These are phyloP conservation scores for Actinernus sp. DNA, from an alignment of 92 coral and sea anemone species.

Conservation along the genomic window DNA sequence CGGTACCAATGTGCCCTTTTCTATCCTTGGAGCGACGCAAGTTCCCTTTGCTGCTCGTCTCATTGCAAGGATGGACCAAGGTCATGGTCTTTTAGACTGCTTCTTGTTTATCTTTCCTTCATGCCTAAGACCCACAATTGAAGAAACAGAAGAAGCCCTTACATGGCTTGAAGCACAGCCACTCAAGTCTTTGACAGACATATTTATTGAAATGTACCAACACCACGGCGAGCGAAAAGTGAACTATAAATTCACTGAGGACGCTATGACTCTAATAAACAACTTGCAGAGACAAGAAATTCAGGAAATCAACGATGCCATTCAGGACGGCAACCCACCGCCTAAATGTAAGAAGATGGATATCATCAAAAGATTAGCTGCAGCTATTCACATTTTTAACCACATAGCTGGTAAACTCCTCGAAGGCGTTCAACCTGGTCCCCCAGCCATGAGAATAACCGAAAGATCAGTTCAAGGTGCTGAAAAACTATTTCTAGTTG, in stretches of 20 bases:
- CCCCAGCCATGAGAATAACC: conserved; percentile 23
- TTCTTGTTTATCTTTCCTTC: conserved; percentile 49
- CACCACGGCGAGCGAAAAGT: conserved; percentile 11
- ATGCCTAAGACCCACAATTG: conserved; percentile 45
- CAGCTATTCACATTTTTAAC: conserved; percentile 31
- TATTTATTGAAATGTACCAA: conserved; percentile 50
- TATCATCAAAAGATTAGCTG: conserved; percentile 39
- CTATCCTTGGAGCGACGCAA: conserved; percentile 41
- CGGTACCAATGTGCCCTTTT: conserved; percentile 45
- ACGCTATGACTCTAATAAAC: conserved; percentile 22
- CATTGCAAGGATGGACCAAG: conserved; percentile 56
- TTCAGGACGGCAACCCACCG: conserved; percentile 50
- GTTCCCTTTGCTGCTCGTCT: conserved; percentile 57
- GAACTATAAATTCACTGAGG: conserved; percentile 32
- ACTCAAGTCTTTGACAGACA: conserved; percentile 42
- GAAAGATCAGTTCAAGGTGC: conserved; percentile 18
- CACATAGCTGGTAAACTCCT: conserved; percentile 20
- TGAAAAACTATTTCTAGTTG: conserved; percentile 5
- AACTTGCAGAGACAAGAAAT: conserved; percentile 29
- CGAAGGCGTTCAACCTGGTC: conserved; percentile 38
- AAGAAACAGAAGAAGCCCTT: too few relatives aligned
- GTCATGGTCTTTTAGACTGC: conserved; percentile 60
- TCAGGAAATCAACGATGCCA: conserved; percentile 49
- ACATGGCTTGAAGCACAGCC: conserved; percentile 16
- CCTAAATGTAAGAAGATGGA: conserved; percentile 60